Evolutionary conservation across 1,140 invertebrate genomes (phyloP), one percentile per base, ranked within the genome.

Genomic region (Magallana gigas): DNA sequence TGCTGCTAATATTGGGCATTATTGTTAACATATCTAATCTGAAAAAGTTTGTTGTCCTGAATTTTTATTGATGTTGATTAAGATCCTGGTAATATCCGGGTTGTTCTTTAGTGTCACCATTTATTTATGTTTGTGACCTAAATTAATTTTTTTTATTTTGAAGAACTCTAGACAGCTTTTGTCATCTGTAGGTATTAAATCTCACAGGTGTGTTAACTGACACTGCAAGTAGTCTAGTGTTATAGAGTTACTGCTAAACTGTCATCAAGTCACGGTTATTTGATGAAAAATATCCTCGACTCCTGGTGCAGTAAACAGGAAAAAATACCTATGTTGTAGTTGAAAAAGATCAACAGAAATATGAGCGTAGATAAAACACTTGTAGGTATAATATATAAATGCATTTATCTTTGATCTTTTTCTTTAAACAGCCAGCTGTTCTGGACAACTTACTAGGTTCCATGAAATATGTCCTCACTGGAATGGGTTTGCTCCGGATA

Each of bases 401-500:
- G 14, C 23, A 23, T 23, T 23, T 59, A 59, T 68, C 58, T 12
- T 71, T 56, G 7, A 6, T 76, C 23, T 76, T 76, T 76, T 29
- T 71, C 36, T 12, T 29, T 29, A 93, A 96, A 88, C 94, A 96
- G 92, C 96, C 96, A 14, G 96, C 96, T 36, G 96, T 96, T 57
- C 92, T 96, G 86, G 96, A 96, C 90, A 96, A 96, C 93, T 93
- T 96, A n/a, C 92, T 96, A 14, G 96, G 96, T 57, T 96, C 96
- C 8, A 96, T 96, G 96, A 96, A 96, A 93, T 96, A 96, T 95
- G 96, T 96, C 9, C 94, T 96, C 0, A 95, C 95, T 89, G 96
- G 96, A 62, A 96, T 96, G 96, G 96, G 96, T n/a, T 91, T 96
- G 57, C 93, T 96, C 16, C 90, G 96, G 62, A 96, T 96, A 80